Evolutionary conservation across 2,113 vertebrate species (phyloP).

Genomic region (Pionites leucogaster): DNA sequence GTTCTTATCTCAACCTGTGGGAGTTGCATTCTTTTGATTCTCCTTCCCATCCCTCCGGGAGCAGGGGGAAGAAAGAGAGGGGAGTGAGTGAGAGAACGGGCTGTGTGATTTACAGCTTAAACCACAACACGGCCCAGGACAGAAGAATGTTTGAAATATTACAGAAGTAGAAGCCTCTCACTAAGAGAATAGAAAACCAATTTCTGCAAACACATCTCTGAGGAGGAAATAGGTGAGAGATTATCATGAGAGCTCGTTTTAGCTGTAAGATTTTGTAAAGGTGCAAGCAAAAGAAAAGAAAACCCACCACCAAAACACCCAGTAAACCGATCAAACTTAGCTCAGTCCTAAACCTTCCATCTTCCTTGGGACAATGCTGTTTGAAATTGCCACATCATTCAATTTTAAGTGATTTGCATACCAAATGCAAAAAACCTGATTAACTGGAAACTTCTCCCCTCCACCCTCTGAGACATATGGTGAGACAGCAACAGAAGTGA

Average conservation of each 20-base stretch:
- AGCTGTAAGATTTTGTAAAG: conserved; percentile 14
- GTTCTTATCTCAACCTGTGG: too few relatives aligned
- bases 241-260: background rate
- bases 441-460: conserved; percentile 10
- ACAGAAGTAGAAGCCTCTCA: background rate
- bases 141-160: conserved; percentile 37
- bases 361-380: background rate
- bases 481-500: conserved; percentile 50
- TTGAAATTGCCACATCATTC: conserved; percentile 25
- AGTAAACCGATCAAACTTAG: background rate
- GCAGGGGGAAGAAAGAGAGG: too few relatives aligned
- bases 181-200: conserved; percentile 7
- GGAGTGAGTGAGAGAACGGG: too few relatives aligned
- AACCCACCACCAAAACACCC: background rate
- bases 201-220: background rate
- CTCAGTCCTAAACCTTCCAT: background rate
- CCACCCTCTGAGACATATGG: conserved; percentile 24
- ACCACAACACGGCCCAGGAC: background rate
- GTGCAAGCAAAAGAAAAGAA: background rate
- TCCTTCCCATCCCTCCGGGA: too few relatives aligned
- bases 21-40: too few relatives aligned
- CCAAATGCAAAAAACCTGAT: background rate
- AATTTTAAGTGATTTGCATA: conserved; percentile 48
- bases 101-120: too few relatives aligned
- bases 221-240: background rate